Evolutionary conservation across 2,797 vertebrate genomes (phyloP), one percentile per base, ranked within the genome.

Genomic region (Petrocephalus sullivani): DNA sequence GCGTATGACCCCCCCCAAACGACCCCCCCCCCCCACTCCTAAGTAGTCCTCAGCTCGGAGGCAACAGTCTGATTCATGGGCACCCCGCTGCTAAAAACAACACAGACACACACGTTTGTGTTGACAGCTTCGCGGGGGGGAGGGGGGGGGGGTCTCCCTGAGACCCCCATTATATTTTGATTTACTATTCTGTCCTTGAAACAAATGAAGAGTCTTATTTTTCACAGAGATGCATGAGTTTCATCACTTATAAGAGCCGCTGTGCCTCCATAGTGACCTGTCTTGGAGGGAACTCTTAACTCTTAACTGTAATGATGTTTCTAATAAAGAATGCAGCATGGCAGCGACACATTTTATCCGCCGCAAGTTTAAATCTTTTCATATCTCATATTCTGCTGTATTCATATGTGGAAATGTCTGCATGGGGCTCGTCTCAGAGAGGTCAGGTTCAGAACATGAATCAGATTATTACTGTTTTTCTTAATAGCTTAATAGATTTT

Each of bases 111-210:
- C 89, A 89, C 37, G 46, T 87, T 91, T 91, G 90, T 92, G 89
- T 92, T 91, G 87, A 87, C 87, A 88, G 88, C 90, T 87, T 53
- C 88, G 89, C 90, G 90, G 90, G 28, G 28, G 28, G 28, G 28
- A 1, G 1, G 28, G 28, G 1, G 28, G 28, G 28, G 28, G 28
- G 87, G 90, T 91, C 90, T 89, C 92, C 87, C 85, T 86, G 90
- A 91, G 92, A 90, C 75, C 85, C 87, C 90, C 89, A 90, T 91
- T 93, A 91, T 91, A 91, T 91, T 91, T 90, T 93, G 92, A 94
- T 94, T 93, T 90, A 92, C 90, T 90, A 83, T 89, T 91, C 89
- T 90, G 89, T 89, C 92, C 92, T 87, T 90, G 3, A 75, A 61
- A 67, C 89, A 87, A 88, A 61, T 61, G 67, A 53, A 78, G 60